A percentile compares a stretch with the other conserved stretches of the same genome.
These are phyloP conservation scores for Montifringilla adamsi DNA, from an alignment of 2,113 vertebrate species.

Conservation along the genomic window DNA sequence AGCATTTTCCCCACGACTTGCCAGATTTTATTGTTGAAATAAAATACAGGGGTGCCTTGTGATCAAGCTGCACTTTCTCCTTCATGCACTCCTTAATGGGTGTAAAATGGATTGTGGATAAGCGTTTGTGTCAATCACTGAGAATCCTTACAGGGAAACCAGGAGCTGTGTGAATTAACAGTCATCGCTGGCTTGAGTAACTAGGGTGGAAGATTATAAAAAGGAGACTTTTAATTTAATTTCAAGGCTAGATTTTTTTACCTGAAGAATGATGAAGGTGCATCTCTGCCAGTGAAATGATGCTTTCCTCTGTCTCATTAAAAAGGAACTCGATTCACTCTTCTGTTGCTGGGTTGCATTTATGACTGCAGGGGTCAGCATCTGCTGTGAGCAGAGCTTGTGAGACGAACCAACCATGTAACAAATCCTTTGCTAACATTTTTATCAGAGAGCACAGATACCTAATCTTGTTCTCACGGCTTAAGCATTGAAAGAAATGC, in stretches of 20 bases:
- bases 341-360: not conserved
- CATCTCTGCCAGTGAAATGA: not conserved
- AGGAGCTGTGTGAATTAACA: not conserved
- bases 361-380: not conserved
- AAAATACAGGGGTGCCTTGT: not conserved
- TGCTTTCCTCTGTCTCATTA: not conserved
- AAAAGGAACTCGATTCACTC: not conserved
- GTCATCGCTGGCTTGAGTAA: not conserved
- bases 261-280: not conserved
- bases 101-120: not conserved
- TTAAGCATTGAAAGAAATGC: not conserved
- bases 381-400: not conserved
- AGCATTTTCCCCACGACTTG: not conserved
- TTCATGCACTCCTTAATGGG: not conserved
- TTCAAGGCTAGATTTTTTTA: not conserved
- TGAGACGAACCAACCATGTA: rapidly evolving
- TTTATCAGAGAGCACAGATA: not conserved
- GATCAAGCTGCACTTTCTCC: not conserved
- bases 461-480: not conserved
- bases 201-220: not conserved
- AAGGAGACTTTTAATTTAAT: not conserved
- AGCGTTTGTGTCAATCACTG: not conserved
- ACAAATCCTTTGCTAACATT: not conserved
- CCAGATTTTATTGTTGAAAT: not conserved
- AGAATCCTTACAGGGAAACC: not conserved